phyloP scores from a whole-genome alignment of 2,797 vertebrate genomes.

The Syngnathus rostellatus region DNA sequence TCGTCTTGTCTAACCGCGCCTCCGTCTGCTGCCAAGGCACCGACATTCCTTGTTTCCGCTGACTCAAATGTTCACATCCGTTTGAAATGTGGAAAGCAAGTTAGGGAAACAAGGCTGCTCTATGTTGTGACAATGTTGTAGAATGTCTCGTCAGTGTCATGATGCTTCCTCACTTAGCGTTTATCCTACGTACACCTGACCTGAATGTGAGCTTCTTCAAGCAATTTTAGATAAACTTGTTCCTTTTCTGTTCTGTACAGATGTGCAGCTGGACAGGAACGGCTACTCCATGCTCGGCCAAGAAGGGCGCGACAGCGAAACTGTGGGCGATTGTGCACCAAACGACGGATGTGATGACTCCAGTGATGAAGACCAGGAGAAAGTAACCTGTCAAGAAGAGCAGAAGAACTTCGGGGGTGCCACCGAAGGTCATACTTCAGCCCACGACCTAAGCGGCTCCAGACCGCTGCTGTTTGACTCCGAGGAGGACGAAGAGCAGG shows the following conservation, averaged over 20 bases:
- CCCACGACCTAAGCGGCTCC: slow-evolving; percentile 84
- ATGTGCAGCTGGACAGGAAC: slow-evolving; percentile 53
- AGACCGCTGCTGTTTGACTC: slow-evolving; percentile 88
- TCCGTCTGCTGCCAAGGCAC: slow-evolving; percentile 27
- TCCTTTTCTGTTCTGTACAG: slow-evolving; percentile 51
- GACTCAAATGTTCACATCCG: slow-evolving; percentile 25
- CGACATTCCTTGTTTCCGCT: slow-evolving; percentile 63
- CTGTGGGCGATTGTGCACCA: slow-evolving; percentile 15
- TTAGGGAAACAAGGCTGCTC: slow-evolving; percentile 67
- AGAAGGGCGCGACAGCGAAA: slow-evolving; percentile 41
- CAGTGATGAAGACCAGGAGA: slow-evolving; percentile 80
- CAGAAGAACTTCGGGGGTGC: slow-evolving; percentile 59
- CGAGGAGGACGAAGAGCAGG: slow-evolving; percentile 81
- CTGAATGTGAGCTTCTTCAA: not conserved
- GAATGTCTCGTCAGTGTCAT: slow-evolving; percentile 38
- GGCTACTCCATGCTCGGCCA: slow-evolving; percentile 52
- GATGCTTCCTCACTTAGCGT: slow-evolving; percentile 24
- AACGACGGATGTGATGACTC: slow-evolving; percentile 79
- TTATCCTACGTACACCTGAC: slow-evolving; percentile 11
- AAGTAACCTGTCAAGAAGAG: slow-evolving; percentile 57
- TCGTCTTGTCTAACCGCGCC: slow-evolving; percentile 37
- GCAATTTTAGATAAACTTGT: not conserved
- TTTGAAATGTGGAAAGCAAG: slow-evolving; percentile 22
- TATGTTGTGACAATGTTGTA: slow-evolving; percentile 34
- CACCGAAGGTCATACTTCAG: slow-evolving; percentile 66